Evolutionary conservation across 2,113 vertebrate genomes (phyloP).

Genomic region (Chaetorhynchus papuensis): DNA sequence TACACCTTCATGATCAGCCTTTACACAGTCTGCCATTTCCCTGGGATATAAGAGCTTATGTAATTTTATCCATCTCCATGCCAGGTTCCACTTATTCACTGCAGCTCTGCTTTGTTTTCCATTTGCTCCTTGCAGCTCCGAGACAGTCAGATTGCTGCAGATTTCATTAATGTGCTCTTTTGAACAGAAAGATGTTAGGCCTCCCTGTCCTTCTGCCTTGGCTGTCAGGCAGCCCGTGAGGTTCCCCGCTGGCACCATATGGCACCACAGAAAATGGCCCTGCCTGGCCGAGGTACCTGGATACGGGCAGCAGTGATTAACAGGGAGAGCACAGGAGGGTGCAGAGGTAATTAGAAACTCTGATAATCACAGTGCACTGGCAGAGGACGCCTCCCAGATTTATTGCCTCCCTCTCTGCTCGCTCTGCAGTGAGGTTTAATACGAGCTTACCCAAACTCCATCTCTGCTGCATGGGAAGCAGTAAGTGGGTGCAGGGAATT

Average conservation of each 20-base stretch:
- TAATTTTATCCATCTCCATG: neutral
- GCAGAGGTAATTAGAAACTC: conserved; percentile 2
- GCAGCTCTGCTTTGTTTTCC: neutral
- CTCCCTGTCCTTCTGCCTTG: neutral
- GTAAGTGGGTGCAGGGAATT: neutral
- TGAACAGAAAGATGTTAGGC: neutral
- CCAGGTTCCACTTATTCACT: neutral
- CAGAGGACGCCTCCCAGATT: neutral
- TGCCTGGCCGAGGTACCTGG: neutral
- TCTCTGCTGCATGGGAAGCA: neutral
- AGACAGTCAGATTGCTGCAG: neutral
- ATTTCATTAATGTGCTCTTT: neutral
- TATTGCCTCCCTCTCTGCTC: neutral
- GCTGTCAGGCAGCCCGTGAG: neutral
- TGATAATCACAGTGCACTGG: neutral
- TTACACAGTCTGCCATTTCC: neutral
- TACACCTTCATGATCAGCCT: neutral
- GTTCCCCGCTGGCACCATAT: neutral
- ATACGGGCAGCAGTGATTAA: neutral
- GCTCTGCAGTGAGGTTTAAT: neutral
- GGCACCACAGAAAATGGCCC: neutral
- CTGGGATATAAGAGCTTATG: neutral
- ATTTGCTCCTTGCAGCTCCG: neutral
- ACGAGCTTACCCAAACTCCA: neutral
- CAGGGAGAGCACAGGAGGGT: neutral